Percentiles rank a stretch among this genome's conserved stretches.
Evolutionary conservation across 2,113 vertebrate genomes (phyloP).

Genomic region (Noctilio leporinus): DNA sequence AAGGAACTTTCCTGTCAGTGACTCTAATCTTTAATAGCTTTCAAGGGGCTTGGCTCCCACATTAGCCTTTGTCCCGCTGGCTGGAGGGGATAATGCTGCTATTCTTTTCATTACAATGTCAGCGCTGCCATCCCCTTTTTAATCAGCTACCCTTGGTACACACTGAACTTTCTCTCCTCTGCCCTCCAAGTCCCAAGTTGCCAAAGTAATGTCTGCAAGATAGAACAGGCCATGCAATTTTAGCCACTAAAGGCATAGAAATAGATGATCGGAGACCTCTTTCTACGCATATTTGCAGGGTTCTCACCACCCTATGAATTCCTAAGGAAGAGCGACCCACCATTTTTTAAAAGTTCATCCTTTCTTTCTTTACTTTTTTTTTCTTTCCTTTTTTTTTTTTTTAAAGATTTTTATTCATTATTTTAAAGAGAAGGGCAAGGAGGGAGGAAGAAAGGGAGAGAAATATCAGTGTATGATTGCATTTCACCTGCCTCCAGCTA

Average conservation of each 20-base stretch:
- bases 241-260: not conserved
- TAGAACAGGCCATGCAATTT: conserved; percentile 19
- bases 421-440: no score
- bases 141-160: not conserved
- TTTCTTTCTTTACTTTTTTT: no score
- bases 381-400: no score
- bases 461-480: no score
- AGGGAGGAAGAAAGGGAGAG: no score
- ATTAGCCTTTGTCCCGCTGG: not conserved
- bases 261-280: not conserved
- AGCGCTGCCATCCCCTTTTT: not conserved
- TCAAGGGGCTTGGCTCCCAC: not conserved
- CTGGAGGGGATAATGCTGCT: not conserved
- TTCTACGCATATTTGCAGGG: not conserved
- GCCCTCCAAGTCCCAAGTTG: not conserved
- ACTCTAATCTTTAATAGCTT: not conserved
- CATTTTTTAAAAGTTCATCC: not conserved
- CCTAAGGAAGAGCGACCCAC: not conserved
- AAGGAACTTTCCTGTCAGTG: not conserved
- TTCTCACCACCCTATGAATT: not conserved
- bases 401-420: no score
- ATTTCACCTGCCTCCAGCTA: no score
- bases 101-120: conserved; percentile 47
- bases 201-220: conserved; percentile 13
- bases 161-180: conserved; percentile 3